Evolutionary conservation across 2,113 vertebrate species (phyloP).

Genomic region (pig (Sus scrofa)): DNA sequence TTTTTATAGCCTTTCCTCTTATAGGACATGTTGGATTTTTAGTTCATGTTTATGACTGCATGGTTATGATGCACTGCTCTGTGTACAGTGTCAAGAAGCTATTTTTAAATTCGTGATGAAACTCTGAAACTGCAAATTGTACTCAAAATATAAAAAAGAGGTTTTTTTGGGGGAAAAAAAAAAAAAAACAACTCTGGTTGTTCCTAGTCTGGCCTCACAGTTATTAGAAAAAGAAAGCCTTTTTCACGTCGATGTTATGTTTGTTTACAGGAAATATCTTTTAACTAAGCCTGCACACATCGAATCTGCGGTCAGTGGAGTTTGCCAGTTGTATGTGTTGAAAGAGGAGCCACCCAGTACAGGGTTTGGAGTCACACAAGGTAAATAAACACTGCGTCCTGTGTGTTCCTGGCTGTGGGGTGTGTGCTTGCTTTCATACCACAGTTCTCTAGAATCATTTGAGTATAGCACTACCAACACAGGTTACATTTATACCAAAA

Average conservation of each 20-base stretch:
- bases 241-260: conserved; percentile 12
- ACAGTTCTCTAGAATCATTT: background rate
- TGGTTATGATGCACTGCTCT: background rate
- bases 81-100: background rate
- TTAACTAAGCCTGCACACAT: conserved; percentile 93
- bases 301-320: conserved; percentile 89
- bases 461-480: background rate
- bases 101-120: background rate
- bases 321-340: conserved; percentile 94
- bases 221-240: conserved; percentile 43
- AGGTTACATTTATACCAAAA: background rate
- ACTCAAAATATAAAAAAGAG: background rate
- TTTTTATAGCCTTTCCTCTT: background rate
- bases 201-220: background rate
- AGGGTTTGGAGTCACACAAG: conserved; percentile 91
- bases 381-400: conserved; percentile 83
- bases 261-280: conserved; percentile 94
- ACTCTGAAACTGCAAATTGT: conserved; percentile 24
- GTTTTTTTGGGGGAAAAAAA: background rate
- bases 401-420: background rate
- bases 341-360: conserved; percentile 90
- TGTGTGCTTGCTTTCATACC: too few species aligned
- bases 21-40: background rate
- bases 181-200: conserved; percentile 57
- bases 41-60: background rate